Evolutionary conservation across 1,140 invertebrate species (phyloP), one percentile per base, ranked within the genome.

Genomic region (Leguminivora glycinivorella): DNA sequence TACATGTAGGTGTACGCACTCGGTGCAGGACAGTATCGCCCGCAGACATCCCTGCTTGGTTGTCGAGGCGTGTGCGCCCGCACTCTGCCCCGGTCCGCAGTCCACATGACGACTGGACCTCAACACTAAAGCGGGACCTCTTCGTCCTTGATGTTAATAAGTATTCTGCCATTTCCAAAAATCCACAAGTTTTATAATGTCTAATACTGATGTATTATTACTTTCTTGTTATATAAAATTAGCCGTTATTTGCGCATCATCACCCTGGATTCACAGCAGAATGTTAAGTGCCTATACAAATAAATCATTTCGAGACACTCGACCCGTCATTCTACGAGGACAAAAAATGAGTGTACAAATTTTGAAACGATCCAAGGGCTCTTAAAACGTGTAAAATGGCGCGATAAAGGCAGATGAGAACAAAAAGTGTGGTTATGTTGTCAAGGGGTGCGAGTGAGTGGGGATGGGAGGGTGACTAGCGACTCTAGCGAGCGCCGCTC

Each of bases 291-390:
- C 83, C 85, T 87, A 83, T 84, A 82, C 85, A 88, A 90, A 90
- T 78, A 88, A 84, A 76, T 85, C 81, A 83, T 83, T 85, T 83
- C 72, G 80, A 84, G 80, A 85, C 86, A 88, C 86, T 87, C 83
- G 82, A 87, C 76, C 78, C 79, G 82, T 84, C 86, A 83, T 82
- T 84, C 82, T 70, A 84, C 73, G 75, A 56, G 40, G 56, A 82
- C 83, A 84, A 85, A 87, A 86, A 87, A 85, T 77, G 74, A 77
- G 76, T 72, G 72, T 74, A 90, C 86, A 84, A 88, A 88, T 88
- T 88, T 84, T 77, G 79, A 81, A 83, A 83, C 78, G 83, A 83
- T 75, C 79, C 78, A 75, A 82, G 78, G 73, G 73, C 83, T 68
- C 83, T 85, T 79, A 79, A 83, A 79, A 89, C 78, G 83, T 88